Evolutionary conservation across 2,888 invertebrate genomes (phyloP), one percentile per base, ranked within the genome.

Genomic region (Drosophila hamatofila): DNA sequence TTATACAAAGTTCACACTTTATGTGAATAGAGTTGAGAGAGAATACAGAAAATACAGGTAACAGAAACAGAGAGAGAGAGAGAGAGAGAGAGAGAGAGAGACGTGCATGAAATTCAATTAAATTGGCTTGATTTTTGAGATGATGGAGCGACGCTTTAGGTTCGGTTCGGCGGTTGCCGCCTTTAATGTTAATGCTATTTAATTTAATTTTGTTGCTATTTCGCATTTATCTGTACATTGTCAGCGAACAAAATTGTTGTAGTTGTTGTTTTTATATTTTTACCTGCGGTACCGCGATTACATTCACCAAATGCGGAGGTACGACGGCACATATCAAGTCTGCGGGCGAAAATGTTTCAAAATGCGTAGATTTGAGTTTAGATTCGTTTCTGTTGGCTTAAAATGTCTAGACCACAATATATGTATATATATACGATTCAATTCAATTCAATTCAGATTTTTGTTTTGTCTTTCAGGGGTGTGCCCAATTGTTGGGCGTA

Each of bases 211-310:
- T 54, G 64, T 65, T 67, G 62, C 23, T 56, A 33, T 75, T 67
- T 76, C 69, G 75, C 77, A 77, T 82, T 82, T 75, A 72, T 83
- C 75, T 84, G 81, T 84, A 84, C 81, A 88, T 62, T 67, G 75
- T 78, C 71, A 59, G 79, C 75, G 48, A 78, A 68, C 80, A 80
- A 79, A 70, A 73, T 63, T 27, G 71, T 56, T 75, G 76, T 68
- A 60, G 61, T 58, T 75, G 66, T 35, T 37, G 35, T 37, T 37
- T 14, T 6, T 39, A 39, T 33, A 56, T 72, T 90, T 94, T 95
- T 97, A 98, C 98, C 98, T 97, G 98, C 98, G 91, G 98, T 98
- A 95, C 98, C 98, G 95, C 98, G 96, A 96, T 98, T 98, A 96
- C 98, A 98, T 94, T 96, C 96, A 94, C 97, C 97, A 95, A 96